Base-by-base conservation (phyloP, 1,140 invertebrate genomes). In the Drosophila repletoides region DNA sequence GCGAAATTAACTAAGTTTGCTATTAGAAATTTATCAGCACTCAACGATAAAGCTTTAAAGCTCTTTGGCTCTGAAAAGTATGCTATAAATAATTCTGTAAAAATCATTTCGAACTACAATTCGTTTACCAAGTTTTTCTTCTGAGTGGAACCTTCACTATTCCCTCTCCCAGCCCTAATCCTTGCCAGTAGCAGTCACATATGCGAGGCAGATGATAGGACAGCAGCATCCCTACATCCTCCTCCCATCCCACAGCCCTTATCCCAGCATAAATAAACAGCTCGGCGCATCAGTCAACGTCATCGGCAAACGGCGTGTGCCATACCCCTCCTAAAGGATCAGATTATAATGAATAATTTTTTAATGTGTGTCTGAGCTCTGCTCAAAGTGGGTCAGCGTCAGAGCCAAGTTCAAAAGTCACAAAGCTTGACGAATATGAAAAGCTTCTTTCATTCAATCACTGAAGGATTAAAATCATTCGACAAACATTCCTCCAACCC, bases 311-410 rank as follows among this genome's bases (percentile, higher is more conserved):
- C 41, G 45, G 43, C 43, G 41, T 7, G 12, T 28, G 31, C 41
- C n/a, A n/a, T n/a, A n/a, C 22, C 1, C 22, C 33, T 6, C 45
- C 10, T 7, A 2, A 21, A 41, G 10, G 36, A 58, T 58, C 24
- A 36, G 55, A 76, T 83, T 76, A 73, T 66, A 84, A 83, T 77
- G 74, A 84, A 83, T 84, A 70, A 83, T 79, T 71, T 79, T 52
- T 63, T 79, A 79, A 88, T 72, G 74, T 79, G 48, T 59, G 49
- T 28, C 40, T 53, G 49, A 19, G 34, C 31, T 38, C 45, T 21
- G 22, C 45, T 26, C 26, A 26, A 61, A 22, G 24, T 29, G 38
- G 24, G 28, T 51, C 56, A 51, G 19, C 40, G 21, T 34, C 45
- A 51, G n/a, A 29, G 6, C n/a, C 34, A 28, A 52, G 29, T 60